Base-by-base conservation (phyloP, 2,888 invertebrate species). In the Galerucella calmariensis region DNA sequence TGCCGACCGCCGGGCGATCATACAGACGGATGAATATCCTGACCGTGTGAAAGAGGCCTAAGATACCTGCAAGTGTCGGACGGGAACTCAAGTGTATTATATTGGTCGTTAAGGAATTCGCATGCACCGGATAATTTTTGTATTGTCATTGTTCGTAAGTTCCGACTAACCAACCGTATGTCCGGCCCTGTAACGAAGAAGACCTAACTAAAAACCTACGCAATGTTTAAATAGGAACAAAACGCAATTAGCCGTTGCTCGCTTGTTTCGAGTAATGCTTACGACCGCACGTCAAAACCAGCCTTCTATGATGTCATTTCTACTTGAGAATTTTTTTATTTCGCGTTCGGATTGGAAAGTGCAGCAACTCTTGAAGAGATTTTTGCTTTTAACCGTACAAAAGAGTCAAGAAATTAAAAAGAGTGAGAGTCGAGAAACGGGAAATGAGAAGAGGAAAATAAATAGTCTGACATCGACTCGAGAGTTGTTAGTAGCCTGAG, bases 291-390 rank as follows among this genome's bases (percentile, higher is more conserved):
- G 76, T 76, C 77, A 78, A 76, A 74, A 73, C 53, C 75, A 56
- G 71, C 63, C 73, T 73, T 76, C 77, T 78, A 73, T 76, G 77
- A 73, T 76, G 77, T 73, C 76, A 76, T 73, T 78, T 71, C 70
- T 75, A 24, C 62, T 67, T n/a, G 68, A 58, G 35, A 65, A 66
- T 73, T 71, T 74, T 76, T 72, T 65, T 27, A 27, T 72, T 48
- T 48, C 14, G 59, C 48, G 10, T 41, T 59, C 20, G 61, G 14
- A 58, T 69, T 48, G 61, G 69, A 65, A 65, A 69, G 69, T 69
- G 69, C 58, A 69, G 63, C 53, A 63, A 63, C 69, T 69, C 69
- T 69, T 35, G 62, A 69, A 20, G 62, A 69, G 69, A 69, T 69
- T 69, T 69, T 69, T 58, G 53, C 69, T 69, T 69, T 69, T 62